Evolutionary conservation across 2,888 invertebrate species (phyloP), one percentile per base, ranked within the genome.

Genomic region (Polyploca ridens): DNA sequence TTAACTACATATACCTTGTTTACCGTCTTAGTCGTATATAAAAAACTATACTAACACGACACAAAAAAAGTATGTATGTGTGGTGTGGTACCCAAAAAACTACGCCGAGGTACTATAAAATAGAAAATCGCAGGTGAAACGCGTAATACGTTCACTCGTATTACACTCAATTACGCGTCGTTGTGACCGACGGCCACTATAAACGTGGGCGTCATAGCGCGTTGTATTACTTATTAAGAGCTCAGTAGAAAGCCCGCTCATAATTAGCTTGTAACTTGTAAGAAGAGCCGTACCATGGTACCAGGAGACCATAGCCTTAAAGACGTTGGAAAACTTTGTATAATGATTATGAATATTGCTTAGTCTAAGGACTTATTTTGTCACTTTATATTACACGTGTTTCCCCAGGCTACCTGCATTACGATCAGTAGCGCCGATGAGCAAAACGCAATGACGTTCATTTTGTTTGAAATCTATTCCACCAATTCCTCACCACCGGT

Each of bases 191-290:
- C 69, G 68, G 67, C 66, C 68, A 27, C 33, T 67, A 63, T 64
- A 69, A 69, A 72, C 76, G 79, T 78, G 74, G 82, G 81, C 81
- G 81, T 76, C 65, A 66, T 64, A 65, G 49, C 66, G 68, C 72
- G 77, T 79, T 78, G 74, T 81, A 84, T 87, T 86, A 87, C 79
- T 86, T 87, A 87, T 88, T 86, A 84, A 88, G 81, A 76, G 69
- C 68, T 66, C 75, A 71, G 75, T 79, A 76, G 76, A 81, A 81
- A 84, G 84, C 82, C 46, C n/a, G 46, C 75, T 78, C 78, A 79
- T 86, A 88, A 89, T 89, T 88, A 88, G 84, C 78, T 78, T 72
- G 77, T 76, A 78, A 77, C 81, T 83, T 76, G 81, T 75, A 85
- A 85, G 83, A 80, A 72, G 79, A 83, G 74, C 69, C 73, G 64